Percentiles rank a stretch among this genome's conserved stretches.
Conservation (phyloP, 2,113 vertebrate genomes). For the Peromyscus californicus region DNA sequence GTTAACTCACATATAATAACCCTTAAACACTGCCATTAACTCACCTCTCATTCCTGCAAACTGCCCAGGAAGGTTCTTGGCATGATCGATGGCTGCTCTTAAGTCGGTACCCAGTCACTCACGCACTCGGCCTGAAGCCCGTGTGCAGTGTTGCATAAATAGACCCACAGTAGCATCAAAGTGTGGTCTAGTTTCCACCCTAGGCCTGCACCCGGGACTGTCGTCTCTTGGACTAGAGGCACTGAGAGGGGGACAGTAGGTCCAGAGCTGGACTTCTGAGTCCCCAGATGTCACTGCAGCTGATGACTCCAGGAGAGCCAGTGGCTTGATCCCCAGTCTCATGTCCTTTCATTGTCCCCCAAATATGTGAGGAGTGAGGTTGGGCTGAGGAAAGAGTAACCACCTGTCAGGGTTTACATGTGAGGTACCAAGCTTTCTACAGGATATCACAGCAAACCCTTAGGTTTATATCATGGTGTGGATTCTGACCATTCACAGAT, state of each 20-base stretch:
- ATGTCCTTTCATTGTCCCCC: not conserved
- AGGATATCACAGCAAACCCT: accelerated
- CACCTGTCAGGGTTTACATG: accelerated
- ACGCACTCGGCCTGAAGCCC: slow-evolving; percentile 1
- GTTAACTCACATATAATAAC: slow-evolving; percentile 77
- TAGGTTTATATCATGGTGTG: accelerated
- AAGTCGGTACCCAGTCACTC: slow-evolving; percentile 69
- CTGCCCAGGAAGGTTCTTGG: slow-evolving; percentile 71
- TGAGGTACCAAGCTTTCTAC: accelerated
- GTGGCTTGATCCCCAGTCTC: accelerated
- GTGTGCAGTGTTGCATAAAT: slow-evolving; percentile 62
- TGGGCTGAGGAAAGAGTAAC: not conserved
- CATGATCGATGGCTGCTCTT: slow-evolving; percentile 77
- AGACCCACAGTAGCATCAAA: slow-evolving; percentile 29
- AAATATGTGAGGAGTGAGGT: not conserved
- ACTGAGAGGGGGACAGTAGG: accelerated
- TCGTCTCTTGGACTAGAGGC: accelerated
- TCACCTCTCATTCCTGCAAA: slow-evolving; percentile 79
- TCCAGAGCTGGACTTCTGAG: accelerated
- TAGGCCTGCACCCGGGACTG: not conserved
- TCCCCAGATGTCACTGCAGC: accelerated
- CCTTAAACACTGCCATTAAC: slow-evolving; percentile 79
- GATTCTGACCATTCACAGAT: too few species aligned
- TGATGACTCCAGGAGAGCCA: too few species aligned
- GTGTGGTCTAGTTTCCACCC: not conserved